A percentile compares a stretch with the other conserved stretches of the same genome.
phyloP scores from a whole-genome alignment of 2,113 vertebrate genomes.

The Dryoscopus gambensis region DNA sequence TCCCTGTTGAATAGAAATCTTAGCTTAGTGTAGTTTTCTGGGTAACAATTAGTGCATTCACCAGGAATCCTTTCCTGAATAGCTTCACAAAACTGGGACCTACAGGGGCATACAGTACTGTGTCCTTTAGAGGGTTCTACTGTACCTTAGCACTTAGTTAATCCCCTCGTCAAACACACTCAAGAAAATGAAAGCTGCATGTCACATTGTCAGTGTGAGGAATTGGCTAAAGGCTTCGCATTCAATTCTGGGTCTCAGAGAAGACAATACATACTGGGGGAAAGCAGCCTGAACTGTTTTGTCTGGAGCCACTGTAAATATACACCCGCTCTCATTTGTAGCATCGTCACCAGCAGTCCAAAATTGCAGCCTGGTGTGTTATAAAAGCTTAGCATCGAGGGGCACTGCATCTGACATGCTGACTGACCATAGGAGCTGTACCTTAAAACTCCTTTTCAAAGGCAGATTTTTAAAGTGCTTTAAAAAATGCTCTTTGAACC shows the following conservation, averaged over 20 bases:
- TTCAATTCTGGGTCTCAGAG: background rate
- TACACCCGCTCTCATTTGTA: background rate
- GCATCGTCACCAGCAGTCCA: background rate
- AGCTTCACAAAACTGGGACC: background rate
- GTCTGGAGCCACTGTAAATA: background rate
- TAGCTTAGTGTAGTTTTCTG: background rate
- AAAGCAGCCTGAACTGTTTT: background rate
- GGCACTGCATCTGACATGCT: background rate
- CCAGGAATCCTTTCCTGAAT: background rate
- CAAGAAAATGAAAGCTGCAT: slow-evolving; percentile 39
- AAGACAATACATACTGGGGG: background rate
- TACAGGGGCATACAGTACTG: background rate
- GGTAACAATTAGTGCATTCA: background rate
- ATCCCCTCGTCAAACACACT: slow-evolving; percentile 49
- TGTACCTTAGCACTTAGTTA: slow-evolving; percentile 55
- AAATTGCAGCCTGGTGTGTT: background rate
- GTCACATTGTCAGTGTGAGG: slow-evolving; percentile 5
- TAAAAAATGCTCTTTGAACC: background rate
- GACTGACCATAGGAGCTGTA: background rate
- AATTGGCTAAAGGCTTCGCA: slow-evolving; percentile 3
- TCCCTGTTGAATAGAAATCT: slow-evolving; percentile 17
- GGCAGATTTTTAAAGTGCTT: background rate
- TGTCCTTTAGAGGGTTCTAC: slow-evolving; percentile 35
- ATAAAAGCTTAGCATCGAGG: background rate
- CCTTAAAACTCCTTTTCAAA: background rate